Evolutionary conservation across 92 coral and sea anemone genomes (phyloP).

Genomic region (Phenganax marumi): DNA sequence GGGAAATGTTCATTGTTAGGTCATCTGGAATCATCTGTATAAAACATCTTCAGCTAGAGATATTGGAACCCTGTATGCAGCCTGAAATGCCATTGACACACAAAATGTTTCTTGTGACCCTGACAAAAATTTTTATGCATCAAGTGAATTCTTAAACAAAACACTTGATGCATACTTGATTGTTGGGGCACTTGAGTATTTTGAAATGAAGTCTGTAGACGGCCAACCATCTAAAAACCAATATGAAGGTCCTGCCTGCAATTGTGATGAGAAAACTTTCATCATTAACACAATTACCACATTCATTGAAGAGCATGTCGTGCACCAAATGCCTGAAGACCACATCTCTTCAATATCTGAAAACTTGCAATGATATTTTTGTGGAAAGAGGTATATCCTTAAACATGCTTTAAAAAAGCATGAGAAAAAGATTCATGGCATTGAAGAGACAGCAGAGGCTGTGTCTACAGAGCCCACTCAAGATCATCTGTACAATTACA

Average conservation of each 20-base stretch:
- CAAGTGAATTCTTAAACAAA: slow-evolving; percentile 60
- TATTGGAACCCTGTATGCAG: slow-evolving; percentile 58
- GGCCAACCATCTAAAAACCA: slow-evolving; percentile 30
- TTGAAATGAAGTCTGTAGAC: slow-evolving; percentile 42
- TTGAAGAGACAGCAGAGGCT: not conserved
- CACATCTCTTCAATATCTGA: not conserved
- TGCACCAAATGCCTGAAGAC: slow-evolving; percentile 43
- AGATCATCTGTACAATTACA: slow-evolving; percentile 43
- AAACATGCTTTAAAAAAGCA: not conserved
- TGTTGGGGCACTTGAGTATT: slow-evolving; percentile 40
- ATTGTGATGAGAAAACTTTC: slow-evolving; percentile 22
- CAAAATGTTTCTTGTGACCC: slow-evolving; percentile 61
- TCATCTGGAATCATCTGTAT: slow-evolving; percentile 63
- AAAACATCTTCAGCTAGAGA: slow-evolving; percentile 55
- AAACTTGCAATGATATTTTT: slow-evolving; percentile 22
- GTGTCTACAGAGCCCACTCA: not conserved
- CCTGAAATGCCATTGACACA: slow-evolving; percentile 59
- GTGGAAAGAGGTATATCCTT: slow-evolving; percentile 44
- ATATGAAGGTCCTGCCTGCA: not conserved
- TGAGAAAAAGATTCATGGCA: slow-evolving; percentile 23
- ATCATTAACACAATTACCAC: slow-evolving; percentile 8
- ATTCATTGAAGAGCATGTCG: slow-evolving; percentile 40
- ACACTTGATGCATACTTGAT: slow-evolving; percentile 57
- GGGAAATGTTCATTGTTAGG: slow-evolving; percentile 37
- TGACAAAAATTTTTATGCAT: slow-evolving; percentile 57